Conservation (phyloP, 2,113 vertebrate species). For the Thunnus thynnus region DNA sequence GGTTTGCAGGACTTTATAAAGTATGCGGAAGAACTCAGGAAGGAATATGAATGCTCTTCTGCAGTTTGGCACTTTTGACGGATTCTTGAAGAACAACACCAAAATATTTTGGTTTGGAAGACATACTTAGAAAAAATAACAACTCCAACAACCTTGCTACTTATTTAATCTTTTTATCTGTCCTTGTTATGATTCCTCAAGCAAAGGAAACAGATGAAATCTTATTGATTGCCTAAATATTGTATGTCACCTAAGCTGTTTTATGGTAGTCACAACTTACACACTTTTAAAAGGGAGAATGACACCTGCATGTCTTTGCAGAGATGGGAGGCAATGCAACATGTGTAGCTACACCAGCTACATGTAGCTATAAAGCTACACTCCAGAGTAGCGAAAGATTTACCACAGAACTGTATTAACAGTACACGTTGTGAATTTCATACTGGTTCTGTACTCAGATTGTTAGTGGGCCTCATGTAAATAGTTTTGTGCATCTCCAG, state of each 20-base stretch:
- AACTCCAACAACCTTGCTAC: conserved; percentile 10
- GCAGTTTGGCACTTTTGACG: conserved; percentile 36
- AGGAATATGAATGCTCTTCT: conserved; percentile 5
- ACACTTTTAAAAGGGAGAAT: conserved; percentile 54
- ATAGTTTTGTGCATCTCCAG: conserved; percentile 19
- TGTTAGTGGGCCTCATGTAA: conserved; percentile 1
- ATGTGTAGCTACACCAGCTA: conserved; percentile 28
- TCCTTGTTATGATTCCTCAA: conserved; percentile 27
- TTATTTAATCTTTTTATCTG: conserved; percentile 16
- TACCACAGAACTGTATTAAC: conserved; percentile 8
- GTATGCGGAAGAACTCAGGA: conserved; percentile 36
- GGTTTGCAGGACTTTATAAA: conserved; percentile 26
- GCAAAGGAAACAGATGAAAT: conserved; percentile 23
- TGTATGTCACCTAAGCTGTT: conserved; percentile 29
- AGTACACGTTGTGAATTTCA: conserved; percentile 11
- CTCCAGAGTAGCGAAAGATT: neutral
- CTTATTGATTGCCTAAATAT: conserved; percentile 29
- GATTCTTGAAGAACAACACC: conserved; percentile 14
- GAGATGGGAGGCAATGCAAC: conserved; percentile 13
- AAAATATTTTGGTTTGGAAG: conserved; percentile 17
- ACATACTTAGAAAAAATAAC: neutral
- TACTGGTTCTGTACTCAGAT: conserved; percentile 8
- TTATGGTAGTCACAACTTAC: conserved; percentile 35
- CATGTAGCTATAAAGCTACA: conserved; percentile 10
- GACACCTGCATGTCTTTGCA: conserved; percentile 39